These are phyloP conservation scores for Chiridota heheva DNA, from an alignment of 35 echinoderm and acorn worm genomes.

Conservation along the genomic window DNA sequence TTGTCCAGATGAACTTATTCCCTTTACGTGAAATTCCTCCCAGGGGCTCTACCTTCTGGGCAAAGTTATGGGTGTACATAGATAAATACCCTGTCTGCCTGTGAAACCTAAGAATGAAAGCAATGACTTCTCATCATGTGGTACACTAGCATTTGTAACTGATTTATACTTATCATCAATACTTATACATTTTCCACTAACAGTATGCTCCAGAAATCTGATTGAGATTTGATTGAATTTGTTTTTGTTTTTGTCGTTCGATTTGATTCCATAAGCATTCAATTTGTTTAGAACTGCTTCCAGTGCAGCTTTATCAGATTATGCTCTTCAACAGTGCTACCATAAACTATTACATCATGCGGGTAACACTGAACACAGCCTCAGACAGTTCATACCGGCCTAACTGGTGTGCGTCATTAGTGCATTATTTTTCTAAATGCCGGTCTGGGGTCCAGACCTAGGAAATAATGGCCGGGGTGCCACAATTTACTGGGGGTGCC, in stretches of 20 bases:
- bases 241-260: constrained; percentile 61
- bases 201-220: constrained; percentile 4
- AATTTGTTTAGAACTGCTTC: constrained; percentile 20
- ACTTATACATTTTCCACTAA: not conserved
- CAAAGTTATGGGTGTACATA: not conserved
- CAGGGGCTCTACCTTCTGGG: not conserved
- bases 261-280: constrained; percentile 19
- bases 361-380: constrained; percentile 61
- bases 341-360: constrained; percentile 74
- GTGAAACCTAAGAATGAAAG: not conserved
- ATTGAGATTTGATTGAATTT: constrained; percentile 40
- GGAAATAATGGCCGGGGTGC: no score
- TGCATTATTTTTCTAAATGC: constrained; percentile 65
- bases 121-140: not conserved
- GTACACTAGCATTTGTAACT: not conserved
- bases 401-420: constrained; percentile 40
- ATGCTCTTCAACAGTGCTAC: constrained; percentile 49
- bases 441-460: no score
- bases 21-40: constrained; percentile 2
- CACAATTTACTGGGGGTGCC: no score
- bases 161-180: not conserved
- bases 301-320: constrained; percentile 24
- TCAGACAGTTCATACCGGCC: constrained; percentile 44
- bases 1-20: not conserved
- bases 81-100: not conserved